Conservation (phyloP, 2,888 invertebrate species). For the Pharmacophagus antenor region DNA sequence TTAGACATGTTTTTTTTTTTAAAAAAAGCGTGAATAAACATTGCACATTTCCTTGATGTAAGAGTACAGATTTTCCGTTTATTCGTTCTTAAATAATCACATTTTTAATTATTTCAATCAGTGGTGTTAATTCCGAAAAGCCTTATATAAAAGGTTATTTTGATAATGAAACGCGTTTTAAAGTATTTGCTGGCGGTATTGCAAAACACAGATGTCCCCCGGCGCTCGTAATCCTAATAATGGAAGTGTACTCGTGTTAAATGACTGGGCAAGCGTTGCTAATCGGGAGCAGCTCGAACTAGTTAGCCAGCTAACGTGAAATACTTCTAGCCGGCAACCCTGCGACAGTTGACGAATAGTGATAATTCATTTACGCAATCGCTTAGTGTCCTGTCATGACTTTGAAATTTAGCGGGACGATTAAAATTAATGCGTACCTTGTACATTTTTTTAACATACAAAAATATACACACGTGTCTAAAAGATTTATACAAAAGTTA, state of each 20-base stretch:
- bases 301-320: slow-evolving; percentile 49
- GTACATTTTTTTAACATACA: background rate
- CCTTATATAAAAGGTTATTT: background rate
- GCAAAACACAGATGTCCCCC: slow-evolving; percentile 12
- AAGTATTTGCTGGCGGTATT: slow-evolving; percentile 18
- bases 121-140: too few relatives aligned
- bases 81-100: too few relatives aligned
- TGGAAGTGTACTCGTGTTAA: slow-evolving; percentile 27
- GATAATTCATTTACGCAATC: slow-evolving; percentile 42
- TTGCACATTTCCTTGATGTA: too few relatives aligned
- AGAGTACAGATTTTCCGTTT: too few relatives aligned
- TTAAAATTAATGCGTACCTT: background rate
- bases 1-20: too few relatives aligned
- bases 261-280: slow-evolving; percentile 44
- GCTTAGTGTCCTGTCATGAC: slow-evolving; percentile 33
- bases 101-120: too few relatives aligned
- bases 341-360: slow-evolving; percentile 42
- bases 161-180: background rate
- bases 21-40: too few relatives aligned
- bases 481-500: too few relatives aligned
- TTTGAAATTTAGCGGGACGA: background rate
- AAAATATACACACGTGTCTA: background rate
- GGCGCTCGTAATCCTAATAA: slow-evolving; percentile 24
- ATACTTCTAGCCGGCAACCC: slow-evolving; percentile 54
- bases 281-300: slow-evolving; percentile 46